Conservation (phyloP, 2,888 invertebrate genomes). For the Microchrysa polita region DNA sequence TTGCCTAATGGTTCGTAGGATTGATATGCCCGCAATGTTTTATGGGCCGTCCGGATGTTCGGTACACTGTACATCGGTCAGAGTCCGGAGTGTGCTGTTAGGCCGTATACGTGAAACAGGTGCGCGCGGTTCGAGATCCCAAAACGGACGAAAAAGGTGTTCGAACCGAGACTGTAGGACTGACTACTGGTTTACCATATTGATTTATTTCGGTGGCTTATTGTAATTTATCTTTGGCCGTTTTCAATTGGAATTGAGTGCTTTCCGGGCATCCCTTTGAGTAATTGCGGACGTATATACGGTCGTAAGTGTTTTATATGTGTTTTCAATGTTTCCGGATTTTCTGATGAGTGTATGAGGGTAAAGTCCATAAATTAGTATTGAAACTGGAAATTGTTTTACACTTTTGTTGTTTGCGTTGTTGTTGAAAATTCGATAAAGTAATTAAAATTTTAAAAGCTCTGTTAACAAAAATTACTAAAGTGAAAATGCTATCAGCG, state of each 20-base stretch:
- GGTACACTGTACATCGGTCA: background rate
- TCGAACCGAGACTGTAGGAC: too few relatives aligned
- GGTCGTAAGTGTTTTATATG: slow-evolving; percentile 2
- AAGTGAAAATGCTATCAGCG: background rate
- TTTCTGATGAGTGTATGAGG: too few relatives aligned
- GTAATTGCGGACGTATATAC: background rate
- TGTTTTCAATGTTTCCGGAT: background rate
- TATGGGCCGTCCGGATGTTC: slow-evolving; percentile 16
- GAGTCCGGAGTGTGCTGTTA: background rate
- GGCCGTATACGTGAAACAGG: slow-evolving; percentile 20
- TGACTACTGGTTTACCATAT: slow-evolving; percentile 16
- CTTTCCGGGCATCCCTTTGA: slow-evolving; percentile 27
- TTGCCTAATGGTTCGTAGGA: slow-evolving; percentile 29
- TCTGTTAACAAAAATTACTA: too few relatives aligned
- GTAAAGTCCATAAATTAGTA: too few relatives aligned
- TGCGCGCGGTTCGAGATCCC: slow-evolving; percentile 19
- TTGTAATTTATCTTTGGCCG: slow-evolving; percentile 30
- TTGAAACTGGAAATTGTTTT: too few relatives aligned
- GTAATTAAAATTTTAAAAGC: too few relatives aligned
- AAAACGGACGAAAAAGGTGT: slow-evolving; percentile 9
- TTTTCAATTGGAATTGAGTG: slow-evolving; percentile 25
- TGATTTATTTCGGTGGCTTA: slow-evolving; percentile 38
- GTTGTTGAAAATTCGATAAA: too few relatives aligned
- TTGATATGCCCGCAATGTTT: slow-evolving; percentile 26
- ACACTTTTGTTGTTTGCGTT: too few relatives aligned